Conservation (phyloP, 64 coral and sea anemone species). For the Porites lutea region DNA sequence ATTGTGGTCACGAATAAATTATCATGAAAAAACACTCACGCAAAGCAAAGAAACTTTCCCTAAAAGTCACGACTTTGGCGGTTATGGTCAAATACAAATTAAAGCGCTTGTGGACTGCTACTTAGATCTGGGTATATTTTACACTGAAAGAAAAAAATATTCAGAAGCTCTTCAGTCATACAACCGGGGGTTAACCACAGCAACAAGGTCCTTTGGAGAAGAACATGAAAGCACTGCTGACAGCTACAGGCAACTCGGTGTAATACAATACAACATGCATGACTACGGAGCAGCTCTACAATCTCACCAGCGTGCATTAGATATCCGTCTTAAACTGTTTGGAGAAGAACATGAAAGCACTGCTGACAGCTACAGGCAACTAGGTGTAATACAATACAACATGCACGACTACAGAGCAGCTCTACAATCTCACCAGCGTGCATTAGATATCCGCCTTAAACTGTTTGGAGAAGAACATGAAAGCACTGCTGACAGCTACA, state of each 20-base stretch:
- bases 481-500: neutral
- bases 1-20: neutral
- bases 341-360: neutral
- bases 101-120: neutral
- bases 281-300: neutral
- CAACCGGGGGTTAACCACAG: neutral
- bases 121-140: neutral
- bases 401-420: neutral
- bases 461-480: neutral
- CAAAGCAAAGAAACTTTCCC: neutral
- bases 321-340: neutral
- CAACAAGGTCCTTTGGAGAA: neutral
- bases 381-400: neutral
- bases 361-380: neutral
- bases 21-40: neutral
- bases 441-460: neutral
- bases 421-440: neutral
- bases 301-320: neutral
- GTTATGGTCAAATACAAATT: neutral
- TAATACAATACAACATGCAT: neutral
- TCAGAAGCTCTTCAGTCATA: neutral
- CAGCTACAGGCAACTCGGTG: neutral
- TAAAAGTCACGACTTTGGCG: too few relatives aligned
- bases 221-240: neutral
- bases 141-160: too few relatives aligned